Percentiles rank a stretch among this genome's conserved stretches.
phyloP scores from a whole-genome alignment of 2,888 invertebrate species.

The Xylota sylvarum region DNA sequence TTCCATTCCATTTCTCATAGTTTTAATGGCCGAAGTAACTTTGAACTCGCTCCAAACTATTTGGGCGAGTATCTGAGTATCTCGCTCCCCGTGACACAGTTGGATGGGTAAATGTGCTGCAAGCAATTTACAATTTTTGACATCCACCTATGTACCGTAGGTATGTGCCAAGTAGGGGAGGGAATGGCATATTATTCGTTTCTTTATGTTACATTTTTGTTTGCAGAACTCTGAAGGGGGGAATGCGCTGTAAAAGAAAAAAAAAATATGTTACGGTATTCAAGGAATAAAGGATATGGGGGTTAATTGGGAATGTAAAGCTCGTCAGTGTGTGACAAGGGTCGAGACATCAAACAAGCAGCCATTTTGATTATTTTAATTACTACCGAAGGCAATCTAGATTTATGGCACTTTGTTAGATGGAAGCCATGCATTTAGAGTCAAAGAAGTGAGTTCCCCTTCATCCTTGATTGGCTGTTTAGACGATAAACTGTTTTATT shows the following conservation, averaged over 20 bases:
- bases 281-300: background rate
- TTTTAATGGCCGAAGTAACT: slow-evolving; percentile 34
- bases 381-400: background rate
- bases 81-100: slow-evolving; percentile 54
- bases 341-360: background rate
- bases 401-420: background rate
- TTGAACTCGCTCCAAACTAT: slow-evolving; percentile 31
- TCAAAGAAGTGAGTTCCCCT: too few species aligned
- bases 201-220: slow-evolving; percentile 3
- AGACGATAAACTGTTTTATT: too few species aligned
- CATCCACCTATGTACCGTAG: slow-evolving; percentile 14
- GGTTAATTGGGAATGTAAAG: background rate
- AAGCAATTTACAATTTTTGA: slow-evolving; percentile 70
- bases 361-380: slow-evolving; percentile 17
- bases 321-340: slow-evolving; percentile 1
- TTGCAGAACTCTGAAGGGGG: background rate
- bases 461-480: too few species aligned
- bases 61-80: background rate
- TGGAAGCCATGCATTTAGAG: background rate
- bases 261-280: background rate
- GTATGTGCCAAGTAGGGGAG: slow-evolving; percentile 48
- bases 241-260: background rate
- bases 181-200: slow-evolving; percentile 51
- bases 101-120: slow-evolving; percentile 55
- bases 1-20: slow-evolving; percentile 31